Evolutionary conservation across 2,113 vertebrate genomes (phyloP).

Genomic region (Pristiophorus japonicus): DNA sequence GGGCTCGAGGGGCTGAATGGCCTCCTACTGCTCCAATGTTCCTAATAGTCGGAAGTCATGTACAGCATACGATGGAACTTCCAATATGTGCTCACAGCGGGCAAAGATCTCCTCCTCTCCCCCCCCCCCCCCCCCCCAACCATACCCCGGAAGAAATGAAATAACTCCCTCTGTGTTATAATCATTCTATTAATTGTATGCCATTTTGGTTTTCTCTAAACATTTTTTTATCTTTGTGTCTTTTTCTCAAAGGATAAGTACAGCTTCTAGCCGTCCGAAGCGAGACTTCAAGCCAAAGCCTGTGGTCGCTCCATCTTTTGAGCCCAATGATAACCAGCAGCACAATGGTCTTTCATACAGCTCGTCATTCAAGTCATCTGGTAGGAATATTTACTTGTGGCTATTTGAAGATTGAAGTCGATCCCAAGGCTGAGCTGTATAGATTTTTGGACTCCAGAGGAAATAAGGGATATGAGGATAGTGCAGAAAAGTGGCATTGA

Average conservation of each 20-base stretch:
- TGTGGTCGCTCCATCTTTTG: constrained; percentile 56
- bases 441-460: too few relatives aligned
- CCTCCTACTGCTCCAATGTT: too few relatives aligned
- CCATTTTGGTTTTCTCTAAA: not conserved
- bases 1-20: not conserved
- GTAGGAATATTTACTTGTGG: constrained; percentile 47
- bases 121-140: not conserved
- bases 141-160: not conserved
- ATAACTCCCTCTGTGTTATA: not conserved
- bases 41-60: not conserved
- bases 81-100: not conserved
- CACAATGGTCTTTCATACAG: constrained; percentile 66
- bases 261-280: constrained; percentile 65
- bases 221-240: not conserved
- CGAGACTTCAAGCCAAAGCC: constrained; percentile 72
- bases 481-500: too few relatives aligned
- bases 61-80: not conserved
- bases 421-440: too few relatives aligned
- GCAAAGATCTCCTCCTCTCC: not conserved
- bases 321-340: constrained; percentile 59
- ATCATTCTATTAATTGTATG: not conserved
- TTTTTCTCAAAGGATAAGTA: constrained; percentile 65
- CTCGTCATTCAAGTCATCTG: constrained; percentile 63
- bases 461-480: constrained; percentile 39
- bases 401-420: constrained; percentile 22